Conservation (phyloP, 2,888 invertebrate genomes). For the Electrophaes corylata region DNA sequence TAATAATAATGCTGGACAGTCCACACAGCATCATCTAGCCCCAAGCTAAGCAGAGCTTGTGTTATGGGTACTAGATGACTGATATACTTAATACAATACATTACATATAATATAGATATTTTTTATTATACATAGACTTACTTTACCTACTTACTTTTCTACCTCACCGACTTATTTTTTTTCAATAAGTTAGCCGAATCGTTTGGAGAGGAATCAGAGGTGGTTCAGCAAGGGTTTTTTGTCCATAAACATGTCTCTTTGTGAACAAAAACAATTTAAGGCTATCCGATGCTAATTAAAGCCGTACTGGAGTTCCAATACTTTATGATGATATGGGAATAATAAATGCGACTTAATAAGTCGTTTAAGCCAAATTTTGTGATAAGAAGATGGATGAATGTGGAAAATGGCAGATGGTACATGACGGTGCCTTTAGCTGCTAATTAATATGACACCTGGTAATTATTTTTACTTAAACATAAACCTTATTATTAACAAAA, state of each 20-base stretch:
- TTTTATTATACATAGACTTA: no score
- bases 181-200: neutral
- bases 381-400: slow-evolving; percentile 11
- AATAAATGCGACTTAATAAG: slow-evolving; percentile 5
- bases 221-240: neutral
- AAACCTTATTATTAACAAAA: no score
- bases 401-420: slow-evolving; percentile 9
- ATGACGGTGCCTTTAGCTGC: no score
- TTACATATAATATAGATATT: no score
- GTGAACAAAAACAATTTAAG: slow-evolving; percentile 3
- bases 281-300: neutral
- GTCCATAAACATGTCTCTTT: slow-evolving; percentile 1
- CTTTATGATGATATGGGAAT: neutral
- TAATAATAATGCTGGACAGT: no score
- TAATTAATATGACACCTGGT: neutral
- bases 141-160: no score
- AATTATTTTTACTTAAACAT: neutral
- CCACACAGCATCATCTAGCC: no score
- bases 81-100: no score
- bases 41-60: no score
- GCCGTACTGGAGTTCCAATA: neutral
- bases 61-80: no score
- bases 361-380: slow-evolving; percentile 3
- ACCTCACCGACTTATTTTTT: no score
- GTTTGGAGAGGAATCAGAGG: neutral